phyloP scores from a whole-genome alignment of 2,888 invertebrate genomes.

The Ischnus inquisitorius region DNA sequence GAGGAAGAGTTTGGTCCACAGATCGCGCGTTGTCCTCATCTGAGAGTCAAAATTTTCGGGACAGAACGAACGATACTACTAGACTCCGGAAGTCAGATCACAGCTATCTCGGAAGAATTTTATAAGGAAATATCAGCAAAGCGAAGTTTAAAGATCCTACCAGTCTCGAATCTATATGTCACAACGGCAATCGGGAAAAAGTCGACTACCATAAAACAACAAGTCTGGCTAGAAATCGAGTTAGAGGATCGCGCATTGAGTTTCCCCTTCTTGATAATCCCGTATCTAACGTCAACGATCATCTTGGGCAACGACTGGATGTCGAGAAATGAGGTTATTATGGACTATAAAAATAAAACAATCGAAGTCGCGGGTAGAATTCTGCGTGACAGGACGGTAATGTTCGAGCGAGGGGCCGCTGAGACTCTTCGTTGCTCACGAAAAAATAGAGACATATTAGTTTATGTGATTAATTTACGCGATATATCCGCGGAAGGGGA shows the following conservation, averaged over 20 bases:
- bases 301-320: conserved; percentile 4
- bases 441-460: background rate
- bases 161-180: conserved; percentile 24
- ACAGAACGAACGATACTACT: background rate
- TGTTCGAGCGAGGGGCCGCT: background rate
- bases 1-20: background rate
- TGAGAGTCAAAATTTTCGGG: background rate
- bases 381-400: background rate
- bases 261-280: conserved; percentile 23
- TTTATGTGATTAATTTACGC: background rate
- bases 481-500: background rate
- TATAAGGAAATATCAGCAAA: conserved; percentile 26
- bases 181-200: conserved; percentile 21
- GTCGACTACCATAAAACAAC: conserved; percentile 2
- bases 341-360: conserved; percentile 5
- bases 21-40: background rate
- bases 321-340: background rate
- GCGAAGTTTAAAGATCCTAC: background rate
- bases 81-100: conserved; percentile 54
- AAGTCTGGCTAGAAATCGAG: conserved; percentile 5
- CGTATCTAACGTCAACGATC: background rate
- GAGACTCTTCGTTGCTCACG: conserved; percentile 1
- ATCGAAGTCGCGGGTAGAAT: background rate
- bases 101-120: conserved; percentile 43
- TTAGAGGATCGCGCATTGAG: background rate